Base-by-base conservation (phyloP, 2,888 invertebrate genomes). In the Pyrgus malvae region DNA sequence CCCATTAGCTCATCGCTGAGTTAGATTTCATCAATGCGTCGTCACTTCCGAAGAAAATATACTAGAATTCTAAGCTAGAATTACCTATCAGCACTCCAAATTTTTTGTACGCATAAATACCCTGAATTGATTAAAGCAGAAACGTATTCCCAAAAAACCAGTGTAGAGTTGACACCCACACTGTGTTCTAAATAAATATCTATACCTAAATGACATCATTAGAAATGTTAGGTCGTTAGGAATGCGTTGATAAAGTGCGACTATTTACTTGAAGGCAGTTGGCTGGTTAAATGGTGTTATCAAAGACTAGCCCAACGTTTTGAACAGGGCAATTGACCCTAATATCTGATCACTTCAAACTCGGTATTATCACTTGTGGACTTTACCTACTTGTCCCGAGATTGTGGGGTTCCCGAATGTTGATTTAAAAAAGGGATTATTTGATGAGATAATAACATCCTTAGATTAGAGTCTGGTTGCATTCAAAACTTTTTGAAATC, bases 311-410 rank as follows among this genome's bases (percentile, higher is more conserved):
- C 76, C 76, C 73, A 75, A 79, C 75, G 73, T 67, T 31, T 23
- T 53, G 55, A 57, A 58, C 59, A 68, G 66, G 76, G 78, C 80
- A 82, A 80, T 82, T 83, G 84, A 83, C 84, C 83, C 69, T 78
- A 79, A 81, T 84, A 78, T 76, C 69, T 65, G 73, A 77, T 74
- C 76, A 79, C 73, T 71, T 70, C 68, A 70, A 72, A 78, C 74
- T 58, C 7, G 29, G 9, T 31, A 14, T 41, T 49, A 49, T 49
- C 41, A 27, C 35, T 48, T 11, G 9, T 33, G 21, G 37, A 11
- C 48, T 67, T 63, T 50, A 54, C 44, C 45, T 59, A 48, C 50
- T 57, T 55, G 57, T 50, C 44, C 51, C 33, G 11, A 51, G 57
- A 59, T 59, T 38, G 27, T 38, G 38, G 11, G 31, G 12, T 14